phyloP scores from a whole-genome alignment of 1,140 invertebrate species.

The Solen grandis region DNA sequence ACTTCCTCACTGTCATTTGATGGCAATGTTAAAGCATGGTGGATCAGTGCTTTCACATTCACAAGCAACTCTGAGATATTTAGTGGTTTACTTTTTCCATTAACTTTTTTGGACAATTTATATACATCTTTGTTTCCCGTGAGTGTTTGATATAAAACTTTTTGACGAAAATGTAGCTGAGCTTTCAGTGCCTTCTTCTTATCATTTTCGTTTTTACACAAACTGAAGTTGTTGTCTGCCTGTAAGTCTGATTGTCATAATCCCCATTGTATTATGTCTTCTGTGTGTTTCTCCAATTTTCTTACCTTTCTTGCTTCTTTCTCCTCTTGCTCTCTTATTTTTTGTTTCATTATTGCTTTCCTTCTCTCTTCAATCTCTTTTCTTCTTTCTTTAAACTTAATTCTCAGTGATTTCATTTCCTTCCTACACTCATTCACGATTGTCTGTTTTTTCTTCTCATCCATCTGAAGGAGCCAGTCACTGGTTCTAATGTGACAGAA shows the following conservation, averaged over 20 bases:
- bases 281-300: slow-evolving; percentile 5
- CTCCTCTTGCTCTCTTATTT: slow-evolving; percentile 16
- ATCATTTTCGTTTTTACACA: slow-evolving; percentile 13
- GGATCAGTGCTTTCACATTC: slow-evolving; percentile 32
- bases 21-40: too few species aligned
- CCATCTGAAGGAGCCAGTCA: slow-evolving; percentile 19
- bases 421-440: slow-evolving; percentile 3
- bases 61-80: not conserved
- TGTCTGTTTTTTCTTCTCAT: slow-evolving; percentile 29
- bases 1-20: too few species aligned
- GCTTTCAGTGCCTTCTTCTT: too few species aligned
- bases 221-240: slow-evolving; percentile 21
- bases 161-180: too few species aligned
- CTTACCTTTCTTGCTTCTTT: slow-evolving; percentile 15
- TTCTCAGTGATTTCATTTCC: too few species aligned
- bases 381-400: slow-evolving; percentile 32
- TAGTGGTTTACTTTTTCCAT: slow-evolving; percentile 11
- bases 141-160: slow-evolving; percentile 21
- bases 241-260: slow-evolving; percentile 32
- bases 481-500: slow-evolving; percentile 40
- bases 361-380: slow-evolving; percentile 29
- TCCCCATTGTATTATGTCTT: slow-evolving; percentile 35
- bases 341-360: slow-evolving; percentile 15
- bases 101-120: slow-evolving; percentile 24
- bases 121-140: slow-evolving; percentile 26